A percentile compares a stretch with the other conserved stretches of the same genome.
phyloP scores from a whole-genome alignment of 2,888 invertebrate genomes.

The Nycteola revayana region DNA sequence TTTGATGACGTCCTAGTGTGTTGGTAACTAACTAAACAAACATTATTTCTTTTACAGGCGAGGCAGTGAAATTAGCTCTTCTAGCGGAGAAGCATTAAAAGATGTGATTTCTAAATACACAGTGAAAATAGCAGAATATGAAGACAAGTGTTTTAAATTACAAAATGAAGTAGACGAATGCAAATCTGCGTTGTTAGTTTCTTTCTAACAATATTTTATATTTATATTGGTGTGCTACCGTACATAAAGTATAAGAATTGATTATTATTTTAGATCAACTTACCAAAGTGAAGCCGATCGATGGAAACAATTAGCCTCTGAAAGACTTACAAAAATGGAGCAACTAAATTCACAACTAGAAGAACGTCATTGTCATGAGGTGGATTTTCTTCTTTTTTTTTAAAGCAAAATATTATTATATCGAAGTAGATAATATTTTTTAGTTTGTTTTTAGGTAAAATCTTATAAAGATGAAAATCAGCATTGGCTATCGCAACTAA shows the following conservation, averaged over 20 bases:
- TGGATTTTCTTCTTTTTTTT: too few species aligned
- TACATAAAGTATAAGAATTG: too few species aligned
- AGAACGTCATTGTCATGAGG: conserved; percentile 83
- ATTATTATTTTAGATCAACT: conserved; percentile 42
- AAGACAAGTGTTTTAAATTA: conserved; percentile 66
- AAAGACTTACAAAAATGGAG: conserved; percentile 85
- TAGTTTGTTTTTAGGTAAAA: conserved; percentile 78
- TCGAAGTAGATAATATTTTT: too few species aligned
- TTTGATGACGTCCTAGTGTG: conserved; percentile 38
- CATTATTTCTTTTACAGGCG: conserved; percentile 65
- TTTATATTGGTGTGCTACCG: conserved; percentile 29
- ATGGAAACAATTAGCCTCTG: conserved; percentile 86
- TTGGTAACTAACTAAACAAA: conserved; percentile 29
- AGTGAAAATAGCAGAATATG: conserved; percentile 59
- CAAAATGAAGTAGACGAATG: conserved; percentile 67
- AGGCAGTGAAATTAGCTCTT: conserved; percentile 41
- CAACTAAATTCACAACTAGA: conserved; percentile 81
- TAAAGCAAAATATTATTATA: too few species aligned
- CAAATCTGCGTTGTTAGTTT: conserved; percentile 77
- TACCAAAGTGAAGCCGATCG: conserved; percentile 71
- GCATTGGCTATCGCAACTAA: conserved; percentile 83
- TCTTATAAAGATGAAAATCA: conserved; percentile 84
- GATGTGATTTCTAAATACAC: conserved; percentile 64
- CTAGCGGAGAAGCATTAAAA: conserved; percentile 49
- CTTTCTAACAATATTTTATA: conserved; percentile 70